Conservation (phyloP, 2,888 invertebrate species). For the Epinotia demarniana region DNA sequence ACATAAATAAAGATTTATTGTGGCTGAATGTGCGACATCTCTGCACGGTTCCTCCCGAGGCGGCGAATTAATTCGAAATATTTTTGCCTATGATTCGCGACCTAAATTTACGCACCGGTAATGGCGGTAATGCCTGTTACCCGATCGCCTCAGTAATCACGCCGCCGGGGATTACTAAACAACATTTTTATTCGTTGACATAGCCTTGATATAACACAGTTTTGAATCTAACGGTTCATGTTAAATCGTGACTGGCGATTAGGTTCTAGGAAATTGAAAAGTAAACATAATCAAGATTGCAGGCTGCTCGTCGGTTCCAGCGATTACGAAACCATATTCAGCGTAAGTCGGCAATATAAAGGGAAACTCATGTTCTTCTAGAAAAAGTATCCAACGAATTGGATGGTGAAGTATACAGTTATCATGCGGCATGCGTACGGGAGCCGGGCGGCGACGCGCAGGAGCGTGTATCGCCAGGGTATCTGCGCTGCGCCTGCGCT, state of each 20-base stretch:
- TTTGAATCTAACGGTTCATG: constrained; percentile 61
- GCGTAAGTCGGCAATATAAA: constrained; percentile 63
- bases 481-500: constrained; percentile 62
- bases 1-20: constrained; percentile 67
- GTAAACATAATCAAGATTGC: constrained; percentile 60
- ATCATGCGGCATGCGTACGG: constrained; percentile 72
- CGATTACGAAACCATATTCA: constrained; percentile 54
- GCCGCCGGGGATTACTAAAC: constrained; percentile 37
- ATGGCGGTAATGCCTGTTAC: constrained; percentile 39
- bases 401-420: constrained; percentile 62
- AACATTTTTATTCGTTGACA: constrained; percentile 43
- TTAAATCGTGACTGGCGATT: constrained; percentile 70
- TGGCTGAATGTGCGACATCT: constrained; percentile 46
- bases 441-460: constrained; percentile 46
- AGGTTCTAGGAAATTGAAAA: constrained; percentile 66
- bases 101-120: constrained; percentile 41
- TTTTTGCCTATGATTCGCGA: constrained; percentile 44
- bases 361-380: constrained; percentile 68
- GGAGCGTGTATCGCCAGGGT: constrained; percentile 66
- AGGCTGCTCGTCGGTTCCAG: constrained; percentile 53
- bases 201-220: constrained; percentile 54
- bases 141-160: constrained; percentile 41
- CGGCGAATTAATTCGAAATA: constrained; percentile 44
- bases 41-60: constrained; percentile 32
- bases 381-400: constrained; percentile 65